phyloP scores from a whole-genome alignment of 2,113 vertebrate species.

The Burhinus oedicnemus region DNA sequence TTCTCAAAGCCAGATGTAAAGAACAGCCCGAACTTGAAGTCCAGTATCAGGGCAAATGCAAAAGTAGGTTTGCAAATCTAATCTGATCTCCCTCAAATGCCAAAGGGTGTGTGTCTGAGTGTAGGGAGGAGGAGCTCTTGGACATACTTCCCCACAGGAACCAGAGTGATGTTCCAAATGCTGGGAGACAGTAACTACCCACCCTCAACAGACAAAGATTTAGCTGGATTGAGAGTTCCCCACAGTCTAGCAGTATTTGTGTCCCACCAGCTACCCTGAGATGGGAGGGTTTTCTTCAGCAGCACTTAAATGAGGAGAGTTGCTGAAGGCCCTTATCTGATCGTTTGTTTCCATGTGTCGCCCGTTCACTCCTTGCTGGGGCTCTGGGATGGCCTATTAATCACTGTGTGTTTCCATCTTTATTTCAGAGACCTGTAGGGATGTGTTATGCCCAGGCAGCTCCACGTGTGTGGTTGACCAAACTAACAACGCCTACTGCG shows the following conservation, averaged over 20 bases:
- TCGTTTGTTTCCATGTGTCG: not conserved
- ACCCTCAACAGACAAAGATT: not conserved
- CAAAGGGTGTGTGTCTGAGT: not conserved
- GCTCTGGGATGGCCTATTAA: not conserved
- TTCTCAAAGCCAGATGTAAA: constrained; percentile 97
- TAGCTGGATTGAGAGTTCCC: not conserved
- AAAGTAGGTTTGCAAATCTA: constrained; percentile 86
- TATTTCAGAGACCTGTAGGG: constrained; percentile 89
- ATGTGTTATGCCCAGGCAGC: constrained; percentile 90
- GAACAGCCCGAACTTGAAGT: constrained; percentile 93
- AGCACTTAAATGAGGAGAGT: not conserved
- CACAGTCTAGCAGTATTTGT: not conserved
- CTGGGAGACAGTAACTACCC: not conserved
- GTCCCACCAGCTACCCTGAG: not conserved
- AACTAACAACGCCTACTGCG: constrained; percentile 94
- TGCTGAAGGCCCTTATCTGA: not conserved
- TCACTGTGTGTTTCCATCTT: not conserved
- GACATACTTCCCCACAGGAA: not conserved
- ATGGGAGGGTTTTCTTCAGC: not conserved
- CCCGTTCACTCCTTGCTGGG: not conserved
- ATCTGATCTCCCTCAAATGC: not conserved
- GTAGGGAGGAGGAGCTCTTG: not conserved
- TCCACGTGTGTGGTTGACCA: constrained; percentile 94
- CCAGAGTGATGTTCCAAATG: not conserved
- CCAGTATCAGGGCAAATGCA: constrained; percentile 98